A percentile compares a stretch with the other conserved stretches of the same genome.
These are phyloP conservation scores for Clarias batrachus DNA, from an alignment of 2,113 vertebrate genomes.

Conservation along the genomic window DNA sequence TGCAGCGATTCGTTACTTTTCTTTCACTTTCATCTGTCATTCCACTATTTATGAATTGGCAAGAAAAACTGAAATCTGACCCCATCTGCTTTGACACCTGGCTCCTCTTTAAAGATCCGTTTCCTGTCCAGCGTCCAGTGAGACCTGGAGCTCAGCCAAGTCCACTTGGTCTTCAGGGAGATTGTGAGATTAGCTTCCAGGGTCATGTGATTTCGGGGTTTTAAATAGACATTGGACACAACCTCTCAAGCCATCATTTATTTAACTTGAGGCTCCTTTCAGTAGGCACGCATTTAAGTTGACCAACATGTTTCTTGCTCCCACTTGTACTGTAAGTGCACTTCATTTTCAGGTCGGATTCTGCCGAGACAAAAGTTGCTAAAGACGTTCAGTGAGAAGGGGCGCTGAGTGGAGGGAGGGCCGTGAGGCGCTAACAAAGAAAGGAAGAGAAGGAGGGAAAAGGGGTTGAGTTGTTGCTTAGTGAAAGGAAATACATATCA, in stretches of 20 bases:
- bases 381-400: conserved; percentile 51
- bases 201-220: conserved; percentile 55
- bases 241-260: background rate
- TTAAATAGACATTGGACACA: conserved; percentile 49
- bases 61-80: conserved; percentile 25
- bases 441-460: conserved; percentile 50
- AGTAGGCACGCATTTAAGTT: background rate
- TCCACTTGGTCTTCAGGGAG: conserved; percentile 46
- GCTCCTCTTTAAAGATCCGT: conserved; percentile 40
- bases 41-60: background rate
- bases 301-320: background rate
- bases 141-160: conserved; percentile 55
- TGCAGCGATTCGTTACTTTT: background rate
- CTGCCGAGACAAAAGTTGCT: conserved; percentile 1
- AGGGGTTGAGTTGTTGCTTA: conserved; percentile 61
- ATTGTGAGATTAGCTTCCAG: conserved; percentile 54
- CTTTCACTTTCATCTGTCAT: background rate
- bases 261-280: conserved; percentile 4
- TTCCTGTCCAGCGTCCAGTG: conserved; percentile 49
- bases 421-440: conserved; percentile 51
- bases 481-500: conserved; percentile 55
- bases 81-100: conserved; percentile 52
- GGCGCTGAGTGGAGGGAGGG: conserved; percentile 45
- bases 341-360: background rate
- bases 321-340: background rate